Percentiles rank a stretch among this genome's conserved stretches.
phyloP scores from a whole-genome alignment of 2,113 vertebrate species.

The Dasyornis broadbenti region DNA sequence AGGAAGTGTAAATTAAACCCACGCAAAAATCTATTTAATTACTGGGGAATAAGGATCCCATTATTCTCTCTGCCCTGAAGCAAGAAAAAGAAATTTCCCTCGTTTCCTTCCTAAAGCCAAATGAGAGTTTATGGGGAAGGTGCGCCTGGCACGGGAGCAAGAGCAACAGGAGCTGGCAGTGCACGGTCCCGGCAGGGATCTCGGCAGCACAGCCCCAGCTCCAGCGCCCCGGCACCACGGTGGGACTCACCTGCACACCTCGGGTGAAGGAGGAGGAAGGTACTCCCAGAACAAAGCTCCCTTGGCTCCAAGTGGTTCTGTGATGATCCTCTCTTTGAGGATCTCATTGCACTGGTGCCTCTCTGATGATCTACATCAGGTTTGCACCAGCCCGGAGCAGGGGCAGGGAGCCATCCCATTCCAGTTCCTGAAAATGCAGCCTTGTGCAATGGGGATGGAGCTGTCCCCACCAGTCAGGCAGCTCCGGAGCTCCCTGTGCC shows the following conservation, averaged over 20 bases:
- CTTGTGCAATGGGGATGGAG: accelerated
- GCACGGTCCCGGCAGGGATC: accelerated
- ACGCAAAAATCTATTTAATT: constrained; percentile 23
- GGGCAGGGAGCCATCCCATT: accelerated
- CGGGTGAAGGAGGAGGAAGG: not conserved
- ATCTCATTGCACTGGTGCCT: accelerated
- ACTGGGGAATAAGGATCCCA: constrained; percentile 34
- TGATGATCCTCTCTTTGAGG: not conserved
- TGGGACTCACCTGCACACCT: accelerated
- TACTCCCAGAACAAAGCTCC: not conserved
- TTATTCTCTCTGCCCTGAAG: constrained; percentile 41
- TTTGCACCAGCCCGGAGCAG: not conserved
- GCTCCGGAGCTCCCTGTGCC: accelerated
- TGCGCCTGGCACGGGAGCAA: not conserved
- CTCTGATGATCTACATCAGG: accelerated
- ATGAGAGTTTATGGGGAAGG: not conserved
- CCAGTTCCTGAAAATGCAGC: accelerated
- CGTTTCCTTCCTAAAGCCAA: constrained; percentile 35
- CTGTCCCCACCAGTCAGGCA: not conserved
- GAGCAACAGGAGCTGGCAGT: not conserved
- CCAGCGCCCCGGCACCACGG: accelerated
- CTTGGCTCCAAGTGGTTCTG: accelerated
- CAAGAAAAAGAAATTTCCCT: constrained; percentile 13
- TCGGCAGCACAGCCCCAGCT: accelerated
- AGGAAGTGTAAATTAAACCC: not conserved